Percentiles rank a stretch among this genome's conserved stretches.
Conservation (phyloP, 1,140 invertebrate species). For the Drosophila takahashii region DNA sequence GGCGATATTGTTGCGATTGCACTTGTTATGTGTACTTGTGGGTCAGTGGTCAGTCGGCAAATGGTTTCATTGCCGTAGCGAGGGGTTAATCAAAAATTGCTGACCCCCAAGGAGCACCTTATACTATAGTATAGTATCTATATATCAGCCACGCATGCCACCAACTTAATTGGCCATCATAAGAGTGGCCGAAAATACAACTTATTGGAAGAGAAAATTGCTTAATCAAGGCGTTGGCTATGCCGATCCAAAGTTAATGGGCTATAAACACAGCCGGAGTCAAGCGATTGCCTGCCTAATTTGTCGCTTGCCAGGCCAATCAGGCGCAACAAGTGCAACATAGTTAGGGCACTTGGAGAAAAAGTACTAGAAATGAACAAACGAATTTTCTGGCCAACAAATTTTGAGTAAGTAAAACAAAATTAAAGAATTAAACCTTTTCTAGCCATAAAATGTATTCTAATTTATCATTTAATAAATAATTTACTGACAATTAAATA, state of each 20-base stretch:
- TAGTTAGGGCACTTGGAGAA: conserved; percentile 18
- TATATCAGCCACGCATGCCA: conserved; percentile 65
- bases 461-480: too few relatives aligned
- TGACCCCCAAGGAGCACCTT: conserved; percentile 47
- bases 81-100: conserved; percentile 77
- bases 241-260: conserved; percentile 69
- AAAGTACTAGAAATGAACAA: neutral
- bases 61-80: conserved; percentile 66
- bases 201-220: conserved; percentile 52
- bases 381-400: too few relatives aligned
- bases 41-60: conserved; percentile 54
- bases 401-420: too few relatives aligned
- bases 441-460: too few relatives aligned
- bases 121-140: conserved; percentile 6
- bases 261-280: conserved; percentile 75
- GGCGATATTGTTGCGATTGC: conserved; percentile 29
- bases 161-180: conserved; percentile 77
- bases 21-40: conserved; percentile 42
- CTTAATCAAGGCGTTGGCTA: conserved; percentile 76
- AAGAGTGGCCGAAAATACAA: conserved; percentile 46
- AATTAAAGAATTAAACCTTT: too few relatives aligned
- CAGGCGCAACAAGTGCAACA: conserved; percentile 75
- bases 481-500: too few relatives aligned
- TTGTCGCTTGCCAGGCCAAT: conserved; percentile 76
- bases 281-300: conserved; percentile 77